Evolutionary conservation across 1,140 invertebrate genomes (phyloP).

Genomic region (Kradibia gibbosae): DNA sequence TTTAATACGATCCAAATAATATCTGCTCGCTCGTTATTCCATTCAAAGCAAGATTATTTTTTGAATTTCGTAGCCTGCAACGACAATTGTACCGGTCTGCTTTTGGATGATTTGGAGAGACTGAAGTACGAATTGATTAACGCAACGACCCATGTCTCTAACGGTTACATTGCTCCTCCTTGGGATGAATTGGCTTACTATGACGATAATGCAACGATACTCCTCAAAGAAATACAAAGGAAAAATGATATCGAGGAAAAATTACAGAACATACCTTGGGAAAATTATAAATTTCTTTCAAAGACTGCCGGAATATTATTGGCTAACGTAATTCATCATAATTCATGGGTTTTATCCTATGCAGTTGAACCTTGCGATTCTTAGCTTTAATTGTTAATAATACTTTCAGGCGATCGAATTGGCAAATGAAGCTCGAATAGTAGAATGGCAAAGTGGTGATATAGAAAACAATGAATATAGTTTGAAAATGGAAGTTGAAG

Average conservation of each 20-base stretch:
- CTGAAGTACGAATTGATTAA: constrained; percentile 74
- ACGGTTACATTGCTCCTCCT: constrained; percentile 82
- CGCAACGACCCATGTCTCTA: constrained; percentile 74
- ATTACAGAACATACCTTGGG: constrained; percentile 63
- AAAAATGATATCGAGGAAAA: constrained; percentile 56
- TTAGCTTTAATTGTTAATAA: constrained; percentile 3
- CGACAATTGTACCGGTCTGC: constrained; percentile 89
- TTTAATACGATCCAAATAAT: no score
- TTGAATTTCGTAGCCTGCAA: constrained; percentile 81
- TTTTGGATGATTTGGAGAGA: constrained; percentile 82
- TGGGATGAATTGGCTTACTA: constrained; percentile 77
- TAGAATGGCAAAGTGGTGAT: constrained; percentile 63
- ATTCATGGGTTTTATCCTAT: neutral
- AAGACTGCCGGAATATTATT: constrained; percentile 57
- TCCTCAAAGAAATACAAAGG: constrained; percentile 59
- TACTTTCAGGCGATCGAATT: constrained; percentile 54
- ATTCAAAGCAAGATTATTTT: no score
- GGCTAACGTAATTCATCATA: constrained; percentile 54
- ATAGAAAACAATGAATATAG: constrained; percentile 67
- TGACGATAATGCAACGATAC: constrained; percentile 62
- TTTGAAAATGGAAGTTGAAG: constrained; percentile 62
- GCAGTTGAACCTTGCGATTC: neutral
- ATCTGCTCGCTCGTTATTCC: no score
- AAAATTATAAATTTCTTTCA: constrained; percentile 60
- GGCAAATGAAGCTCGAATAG: constrained; percentile 55